Evolutionary conservation across 2,113 vertebrate species (phyloP).

Genomic region (Sigmodon hispidus): DNA sequence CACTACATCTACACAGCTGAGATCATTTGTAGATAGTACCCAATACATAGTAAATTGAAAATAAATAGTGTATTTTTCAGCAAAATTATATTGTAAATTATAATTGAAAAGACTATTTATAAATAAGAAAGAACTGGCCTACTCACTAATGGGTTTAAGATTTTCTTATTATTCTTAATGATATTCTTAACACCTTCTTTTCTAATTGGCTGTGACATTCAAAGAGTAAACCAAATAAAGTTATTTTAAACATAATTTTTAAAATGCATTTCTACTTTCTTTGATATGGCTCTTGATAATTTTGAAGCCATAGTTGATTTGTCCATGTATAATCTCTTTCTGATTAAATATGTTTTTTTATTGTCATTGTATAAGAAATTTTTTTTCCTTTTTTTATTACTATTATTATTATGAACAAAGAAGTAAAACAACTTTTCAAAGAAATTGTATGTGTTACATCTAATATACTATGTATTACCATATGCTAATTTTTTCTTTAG

Average conservation of each 20-base stretch:
- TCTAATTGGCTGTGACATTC: not conserved
- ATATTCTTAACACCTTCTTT: not conserved
- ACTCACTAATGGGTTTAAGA: not conserved
- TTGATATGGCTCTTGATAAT: not conserved
- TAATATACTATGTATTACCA: not conserved
- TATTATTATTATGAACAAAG: no score
- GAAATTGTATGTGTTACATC: not conserved
- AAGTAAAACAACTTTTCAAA: not conserved
- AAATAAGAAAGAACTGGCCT: not conserved
- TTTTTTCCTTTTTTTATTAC: no score
- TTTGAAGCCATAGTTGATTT: not conserved
- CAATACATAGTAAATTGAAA: not conserved
- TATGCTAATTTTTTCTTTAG: not conserved
- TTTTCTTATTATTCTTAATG: no score
- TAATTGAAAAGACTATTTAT: not conserved
- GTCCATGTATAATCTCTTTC: not conserved
- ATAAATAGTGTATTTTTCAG: not conserved
- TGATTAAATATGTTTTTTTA: not conserved
- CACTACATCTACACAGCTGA: not conserved
- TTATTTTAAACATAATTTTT: not conserved
- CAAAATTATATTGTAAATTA: not conserved
- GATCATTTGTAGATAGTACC: not conserved
- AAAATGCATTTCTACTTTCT: not conserved
- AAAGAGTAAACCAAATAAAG: not conserved
- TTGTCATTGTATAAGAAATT: no score